Conservation (phyloP, 2,888 invertebrate species). For the Choreutis nemorana region DNA sequence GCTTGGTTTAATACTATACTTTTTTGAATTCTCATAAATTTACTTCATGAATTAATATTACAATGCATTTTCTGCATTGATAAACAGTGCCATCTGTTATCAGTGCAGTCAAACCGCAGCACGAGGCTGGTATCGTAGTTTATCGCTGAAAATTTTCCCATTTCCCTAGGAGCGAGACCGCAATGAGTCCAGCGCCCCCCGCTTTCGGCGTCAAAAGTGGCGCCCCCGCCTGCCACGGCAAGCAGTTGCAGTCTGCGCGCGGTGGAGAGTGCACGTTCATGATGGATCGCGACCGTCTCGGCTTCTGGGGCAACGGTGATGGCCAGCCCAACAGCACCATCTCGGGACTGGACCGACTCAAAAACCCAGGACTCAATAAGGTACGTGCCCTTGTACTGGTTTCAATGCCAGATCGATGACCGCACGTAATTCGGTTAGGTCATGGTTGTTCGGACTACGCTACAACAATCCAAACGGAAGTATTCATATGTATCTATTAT, state of each 20-base stretch:
- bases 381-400: constrained; percentile 32
- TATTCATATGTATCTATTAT: constrained; percentile 15
- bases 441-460: constrained; percentile 26
- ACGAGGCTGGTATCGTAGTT: constrained; percentile 27
- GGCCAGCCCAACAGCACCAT: constrained; percentile 60
- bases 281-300: constrained; percentile 71
- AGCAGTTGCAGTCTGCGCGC: constrained; percentile 37
- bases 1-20: no score
- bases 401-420: constrained; percentile 13
- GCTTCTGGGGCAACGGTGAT: constrained; percentile 69
- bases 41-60: no score
- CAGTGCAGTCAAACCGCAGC: constrained; percentile 30
- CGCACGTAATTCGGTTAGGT: constrained; percentile 30
- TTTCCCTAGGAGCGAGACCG: constrained; percentile 61
- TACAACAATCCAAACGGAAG: no score
- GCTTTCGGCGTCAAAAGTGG: constrained; percentile 44
- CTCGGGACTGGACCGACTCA: constrained; percentile 72
- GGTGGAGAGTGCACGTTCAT: constrained; percentile 34
- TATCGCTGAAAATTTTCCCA: constrained; percentile 53
- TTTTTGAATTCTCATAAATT: no score
- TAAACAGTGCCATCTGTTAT: constrained; percentile 54
- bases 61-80: no score
- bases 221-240: constrained; percentile 23
- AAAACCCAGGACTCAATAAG: constrained; percentile 76
- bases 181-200: constrained; percentile 56